phyloP scores from a whole-genome alignment of 2,113 vertebrate species.

The Taxidea taxus region DNA sequence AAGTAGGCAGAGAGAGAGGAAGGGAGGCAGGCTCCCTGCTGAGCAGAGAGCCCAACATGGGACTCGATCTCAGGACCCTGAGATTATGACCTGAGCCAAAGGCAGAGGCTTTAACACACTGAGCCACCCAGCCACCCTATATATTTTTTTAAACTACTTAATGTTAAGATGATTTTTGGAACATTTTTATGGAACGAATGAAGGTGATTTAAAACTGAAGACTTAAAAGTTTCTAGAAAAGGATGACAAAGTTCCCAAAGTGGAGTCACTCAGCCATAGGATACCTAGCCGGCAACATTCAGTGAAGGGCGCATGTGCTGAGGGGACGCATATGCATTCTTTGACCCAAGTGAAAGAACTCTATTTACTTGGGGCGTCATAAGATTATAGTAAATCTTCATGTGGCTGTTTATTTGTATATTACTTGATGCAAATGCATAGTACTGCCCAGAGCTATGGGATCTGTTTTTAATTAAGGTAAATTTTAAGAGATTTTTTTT shows the following conservation, averaged over 20 bases:
- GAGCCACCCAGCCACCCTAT: too few relatives aligned
- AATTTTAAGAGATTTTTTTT: not conserved
- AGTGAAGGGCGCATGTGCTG: fast-evolving
- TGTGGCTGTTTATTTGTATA: not conserved
- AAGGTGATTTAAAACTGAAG: not conserved
- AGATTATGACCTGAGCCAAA: too few relatives aligned
- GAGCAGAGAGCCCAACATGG: too few relatives aligned
- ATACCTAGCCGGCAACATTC: fast-evolving
- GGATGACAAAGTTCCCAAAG: not conserved
- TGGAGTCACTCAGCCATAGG: not conserved
- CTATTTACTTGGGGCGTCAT: not conserved
- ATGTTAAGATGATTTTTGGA: not conserved
- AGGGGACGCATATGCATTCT: not conserved
- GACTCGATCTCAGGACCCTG: too few relatives aligned
- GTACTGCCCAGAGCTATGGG: not conserved
- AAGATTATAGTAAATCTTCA: not conserved
- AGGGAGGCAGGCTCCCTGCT: too few relatives aligned
- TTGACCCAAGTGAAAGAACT: not conserved
- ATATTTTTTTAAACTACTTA: not conserved
- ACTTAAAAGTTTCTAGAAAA: not conserved
- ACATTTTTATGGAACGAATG: not conserved
- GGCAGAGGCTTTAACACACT: too few relatives aligned
- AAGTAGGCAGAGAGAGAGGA: too few relatives aligned
- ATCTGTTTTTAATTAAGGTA: not conserved
- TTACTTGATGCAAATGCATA: not conserved